These are phyloP conservation scores for Pogonus chalceus DNA, from an alignment of 1,140 invertebrate genomes.

Conservation along the genomic window DNA sequence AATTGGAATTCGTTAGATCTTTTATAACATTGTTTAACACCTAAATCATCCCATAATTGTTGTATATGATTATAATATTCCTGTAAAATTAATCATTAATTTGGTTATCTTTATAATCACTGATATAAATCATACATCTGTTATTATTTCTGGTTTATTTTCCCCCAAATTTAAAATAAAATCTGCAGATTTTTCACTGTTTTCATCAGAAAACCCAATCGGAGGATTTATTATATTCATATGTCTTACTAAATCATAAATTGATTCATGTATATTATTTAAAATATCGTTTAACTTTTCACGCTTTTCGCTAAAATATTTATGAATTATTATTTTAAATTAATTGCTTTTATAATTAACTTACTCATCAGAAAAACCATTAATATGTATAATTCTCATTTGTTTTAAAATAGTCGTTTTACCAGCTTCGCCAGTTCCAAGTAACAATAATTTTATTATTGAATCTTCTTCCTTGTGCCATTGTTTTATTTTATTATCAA, in stretches of 20 bases:
- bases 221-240: constrained; percentile 40
- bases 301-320: constrained; percentile 45
- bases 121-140: constrained; percentile 36
- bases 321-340: constrained; percentile 5
- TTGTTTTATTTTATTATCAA: not conserved
- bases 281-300: constrained; percentile 51
- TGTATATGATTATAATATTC: constrained; percentile 57
- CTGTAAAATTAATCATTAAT: constrained; percentile 34
- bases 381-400: constrained; percentile 69
- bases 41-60: constrained; percentile 50
- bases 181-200: constrained; percentile 39
- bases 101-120: constrained; percentile 10
- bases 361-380: constrained; percentile 56
- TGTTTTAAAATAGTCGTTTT: constrained; percentile 77
- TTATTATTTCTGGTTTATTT: constrained; percentile 39
- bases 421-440: constrained; percentile 58
- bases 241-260: constrained; percentile 48
- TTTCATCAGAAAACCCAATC: constrained; percentile 38
- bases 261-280: constrained; percentile 56
- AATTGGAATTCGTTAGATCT: constrained; percentile 70
- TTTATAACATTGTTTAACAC: constrained; percentile 57
- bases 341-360: constrained; percentile 13
- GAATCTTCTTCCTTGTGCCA: not conserved
- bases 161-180: constrained; percentile 44
- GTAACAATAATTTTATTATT: constrained; percentile 50